Evolutionary conservation across 2,113 vertebrate species (phyloP).

Genomic region (Phyllopteryx taeniolatus): DNA sequence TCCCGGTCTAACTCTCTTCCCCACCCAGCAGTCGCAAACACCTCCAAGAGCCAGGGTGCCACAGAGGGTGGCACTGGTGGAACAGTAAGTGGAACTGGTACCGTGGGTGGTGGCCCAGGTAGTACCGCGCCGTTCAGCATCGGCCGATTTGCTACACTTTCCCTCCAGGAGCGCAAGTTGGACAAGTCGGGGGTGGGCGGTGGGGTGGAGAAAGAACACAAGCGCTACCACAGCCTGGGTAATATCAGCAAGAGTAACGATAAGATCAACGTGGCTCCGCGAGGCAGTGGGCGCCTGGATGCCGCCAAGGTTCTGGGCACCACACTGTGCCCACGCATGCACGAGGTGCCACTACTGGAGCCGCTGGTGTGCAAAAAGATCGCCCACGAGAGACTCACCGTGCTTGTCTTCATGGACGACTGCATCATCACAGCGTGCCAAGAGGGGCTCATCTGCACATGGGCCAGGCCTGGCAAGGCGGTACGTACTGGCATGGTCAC

Average conservation of each 20-base stretch:
- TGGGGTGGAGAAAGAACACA: conserved; percentile 80
- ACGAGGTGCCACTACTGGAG: conserved; percentile 88
- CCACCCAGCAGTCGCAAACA: conserved; percentile 76
- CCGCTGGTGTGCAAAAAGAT: conserved; percentile 93
- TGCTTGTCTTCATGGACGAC: conserved; percentile 91
- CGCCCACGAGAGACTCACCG: conserved; percentile 85
- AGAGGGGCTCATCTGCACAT: conserved; percentile 89
- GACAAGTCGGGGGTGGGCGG: conserved; percentile 67
- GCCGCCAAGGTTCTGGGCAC: conserved; percentile 85
- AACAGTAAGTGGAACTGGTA: conserved; percentile 20
- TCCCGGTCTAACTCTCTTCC: conserved; percentile 91
- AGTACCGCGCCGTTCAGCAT: conserved; percentile 73
- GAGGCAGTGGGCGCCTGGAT: conserved; percentile 74
- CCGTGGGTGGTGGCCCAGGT: conserved; percentile 20
- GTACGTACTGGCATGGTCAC: conserved; percentile 60
- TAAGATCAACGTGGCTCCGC: conserved; percentile 75
- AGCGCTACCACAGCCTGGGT: conserved; percentile 86
- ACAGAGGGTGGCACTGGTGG: conserved; percentile 41
- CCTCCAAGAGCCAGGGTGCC: conserved; percentile 55
- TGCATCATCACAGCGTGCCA: conserved; percentile 92
- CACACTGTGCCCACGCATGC: conserved; percentile 85
- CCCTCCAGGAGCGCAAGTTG: conserved; percentile 80
- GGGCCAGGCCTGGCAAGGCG: conserved; percentile 84
- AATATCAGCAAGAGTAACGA: conserved; percentile 86
- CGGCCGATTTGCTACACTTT: conserved; percentile 83